These are phyloP conservation scores for Apodemus agrarius DNA, from an alignment of 2,797 vertebrate species.

Conservation along the genomic window DNA sequence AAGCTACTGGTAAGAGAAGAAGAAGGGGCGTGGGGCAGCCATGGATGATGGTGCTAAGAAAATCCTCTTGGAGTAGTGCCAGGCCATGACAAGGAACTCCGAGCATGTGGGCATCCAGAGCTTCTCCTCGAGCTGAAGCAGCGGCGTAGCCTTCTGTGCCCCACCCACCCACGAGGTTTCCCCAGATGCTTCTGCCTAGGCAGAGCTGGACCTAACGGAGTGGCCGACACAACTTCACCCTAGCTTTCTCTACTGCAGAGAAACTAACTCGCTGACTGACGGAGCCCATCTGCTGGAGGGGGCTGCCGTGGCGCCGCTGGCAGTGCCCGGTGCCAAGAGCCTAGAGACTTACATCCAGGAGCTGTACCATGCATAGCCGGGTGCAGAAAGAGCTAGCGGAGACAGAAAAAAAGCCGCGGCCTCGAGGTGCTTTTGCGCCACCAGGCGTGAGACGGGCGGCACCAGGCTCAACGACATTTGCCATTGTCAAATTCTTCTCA, in stretches of 20 bases:
- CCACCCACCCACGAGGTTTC: slow-evolving; percentile 87
- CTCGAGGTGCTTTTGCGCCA: not conserved
- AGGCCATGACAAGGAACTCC: slow-evolving; percentile 85
- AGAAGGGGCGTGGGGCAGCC: not conserved
- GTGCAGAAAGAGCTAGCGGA: slow-evolving; percentile 88
- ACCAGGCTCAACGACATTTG: too few species aligned
- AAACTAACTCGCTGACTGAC: slow-evolving; percentile 81
- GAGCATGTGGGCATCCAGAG: slow-evolving; percentile 88
- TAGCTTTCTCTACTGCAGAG: slow-evolving; percentile 86
- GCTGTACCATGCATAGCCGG: slow-evolving; percentile 88
- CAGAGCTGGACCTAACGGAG: slow-evolving; percentile 78
- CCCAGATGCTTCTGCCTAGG: slow-evolving; percentile 86
- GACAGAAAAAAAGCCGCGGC: slow-evolving; percentile 81
- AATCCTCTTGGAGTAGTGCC: slow-evolving; percentile 87
- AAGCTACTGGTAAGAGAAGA: too few species aligned
- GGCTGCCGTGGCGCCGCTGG: slow-evolving; percentile 86
- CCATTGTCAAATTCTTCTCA: slow-evolving; percentile 11
- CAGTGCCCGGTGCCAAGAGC: slow-evolving; percentile 87
- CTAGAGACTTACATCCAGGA: slow-evolving; percentile 89
- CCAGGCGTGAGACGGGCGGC: not conserved
- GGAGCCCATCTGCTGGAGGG: slow-evolving; percentile 88
- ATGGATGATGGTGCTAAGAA: not conserved
- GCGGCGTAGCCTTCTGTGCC: slow-evolving; percentile 87
- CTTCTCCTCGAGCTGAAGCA: slow-evolving; percentile 88
- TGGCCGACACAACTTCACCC: slow-evolving; percentile 84